phyloP scores from a whole-genome alignment of 2,797 vertebrate genomes.

The Peromyscus aztecus region DNA sequence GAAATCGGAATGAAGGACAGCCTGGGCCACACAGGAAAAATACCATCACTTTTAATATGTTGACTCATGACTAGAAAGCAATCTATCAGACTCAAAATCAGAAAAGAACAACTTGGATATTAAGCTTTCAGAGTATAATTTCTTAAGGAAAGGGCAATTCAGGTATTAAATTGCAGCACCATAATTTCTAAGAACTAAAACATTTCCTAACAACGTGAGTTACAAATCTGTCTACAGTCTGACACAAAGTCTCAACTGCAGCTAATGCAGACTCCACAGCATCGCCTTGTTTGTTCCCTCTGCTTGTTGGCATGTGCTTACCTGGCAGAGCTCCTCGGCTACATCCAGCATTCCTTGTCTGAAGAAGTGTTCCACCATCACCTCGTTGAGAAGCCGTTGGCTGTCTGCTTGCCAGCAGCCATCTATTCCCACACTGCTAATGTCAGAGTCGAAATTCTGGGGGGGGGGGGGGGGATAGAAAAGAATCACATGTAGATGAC shows the following conservation, averaged over 20 bases:
- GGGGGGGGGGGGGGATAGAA: not conserved
- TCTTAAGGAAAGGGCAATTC: slow-evolving; percentile 32
- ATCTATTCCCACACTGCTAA: slow-evolving; percentile 92
- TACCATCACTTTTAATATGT: not conserved
- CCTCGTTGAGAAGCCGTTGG: slow-evolving; percentile 91
- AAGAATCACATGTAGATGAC: slow-evolving; percentile 33
- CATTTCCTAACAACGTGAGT: slow-evolving; percentile 38
- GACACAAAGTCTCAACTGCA: not conserved
- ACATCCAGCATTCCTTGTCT: slow-evolving; percentile 93
- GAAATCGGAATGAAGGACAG: not conserved
- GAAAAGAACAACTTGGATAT: not conserved
- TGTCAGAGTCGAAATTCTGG: slow-evolving; percentile 93
- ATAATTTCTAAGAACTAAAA: slow-evolving; percentile 38
- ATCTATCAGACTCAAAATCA: not conserved
- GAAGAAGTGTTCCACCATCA: slow-evolving; percentile 94
- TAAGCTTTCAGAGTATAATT: not conserved
- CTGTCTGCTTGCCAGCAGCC: slow-evolving; percentile 93
- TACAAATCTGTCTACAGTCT: not conserved
- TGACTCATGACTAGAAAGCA: not conserved
- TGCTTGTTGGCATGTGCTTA: slow-evolving; percentile 69
- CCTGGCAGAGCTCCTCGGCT: slow-evolving; percentile 92
- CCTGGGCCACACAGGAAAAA: not conserved
- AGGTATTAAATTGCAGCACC: not conserved
- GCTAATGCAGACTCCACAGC: no score
- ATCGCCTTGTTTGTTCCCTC: not conserved